A percentile compares a stretch with the other conserved stretches of the same genome.
phyloP scores from a whole-genome alignment of 2,797 vertebrate species.

The Pipistrellus pygmaeus region DNA sequence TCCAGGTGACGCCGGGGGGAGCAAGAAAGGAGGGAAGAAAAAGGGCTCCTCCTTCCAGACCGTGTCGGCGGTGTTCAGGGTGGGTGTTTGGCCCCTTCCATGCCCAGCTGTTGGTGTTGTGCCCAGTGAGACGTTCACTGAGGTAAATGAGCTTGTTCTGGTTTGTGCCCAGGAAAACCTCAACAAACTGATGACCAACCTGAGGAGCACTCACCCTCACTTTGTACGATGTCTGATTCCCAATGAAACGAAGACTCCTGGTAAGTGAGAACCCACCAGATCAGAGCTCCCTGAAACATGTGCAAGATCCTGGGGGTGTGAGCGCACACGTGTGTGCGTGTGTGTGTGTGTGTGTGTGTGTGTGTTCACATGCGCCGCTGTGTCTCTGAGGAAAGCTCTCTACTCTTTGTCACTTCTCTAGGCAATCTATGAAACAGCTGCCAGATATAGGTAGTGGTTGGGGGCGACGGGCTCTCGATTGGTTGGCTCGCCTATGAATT shows the following conservation, averaged over 20 bases:
- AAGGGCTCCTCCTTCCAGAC: slow-evolving; percentile 92
- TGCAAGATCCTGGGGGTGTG: not conserved
- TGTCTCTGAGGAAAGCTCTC: not conserved
- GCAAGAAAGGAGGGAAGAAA: slow-evolving; percentile 91
- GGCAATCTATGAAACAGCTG: not conserved
- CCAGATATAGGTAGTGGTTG: not conserved
- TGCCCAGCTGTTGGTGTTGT: not conserved
- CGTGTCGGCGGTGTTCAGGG: slow-evolving; percentile 91
- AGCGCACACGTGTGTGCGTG: rapidly evolving
- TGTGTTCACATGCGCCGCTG: rapidly evolving
- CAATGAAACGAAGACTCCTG: slow-evolving; percentile 88
- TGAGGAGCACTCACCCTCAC: slow-evolving; percentile 87
- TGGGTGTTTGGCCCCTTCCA: slow-evolving; percentile 66
- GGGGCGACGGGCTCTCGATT: not conserved
- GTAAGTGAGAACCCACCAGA: slow-evolving; percentile 64
- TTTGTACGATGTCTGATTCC: slow-evolving; percentile 88
- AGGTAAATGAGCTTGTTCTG: not conserved
- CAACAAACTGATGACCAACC: slow-evolving; percentile 90
- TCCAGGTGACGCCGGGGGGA: slow-evolving; percentile 76
- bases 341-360: not conserved
- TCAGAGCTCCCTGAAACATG: not conserved
- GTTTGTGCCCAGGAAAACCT: slow-evolving; percentile 90
- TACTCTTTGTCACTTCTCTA: not conserved
- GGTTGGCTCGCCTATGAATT: not conserved
- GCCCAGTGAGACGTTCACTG: rapidly evolving